These are phyloP conservation scores for Sebastes goodei DNA, from an alignment of 2,797 vertebrate species.

Conservation along the genomic window DNA sequence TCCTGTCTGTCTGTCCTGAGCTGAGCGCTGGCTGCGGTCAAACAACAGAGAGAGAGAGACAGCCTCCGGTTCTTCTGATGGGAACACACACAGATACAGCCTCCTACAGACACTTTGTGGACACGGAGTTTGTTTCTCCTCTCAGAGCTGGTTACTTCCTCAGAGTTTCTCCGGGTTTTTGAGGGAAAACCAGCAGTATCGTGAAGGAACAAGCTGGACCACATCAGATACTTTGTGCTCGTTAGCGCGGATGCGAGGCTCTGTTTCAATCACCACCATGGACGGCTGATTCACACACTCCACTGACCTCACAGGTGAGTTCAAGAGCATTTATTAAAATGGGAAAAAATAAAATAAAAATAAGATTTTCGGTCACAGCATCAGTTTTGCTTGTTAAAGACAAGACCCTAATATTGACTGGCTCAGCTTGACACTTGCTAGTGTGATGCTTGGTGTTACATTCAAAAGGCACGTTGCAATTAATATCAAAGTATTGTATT, in stretches of 20 bases:
- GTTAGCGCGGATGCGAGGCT: constrained; percentile 43
- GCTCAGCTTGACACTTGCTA: background rate
- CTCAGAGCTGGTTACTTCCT: background rate
- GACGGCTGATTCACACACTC: constrained; percentile 27
- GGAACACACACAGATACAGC: background rate
- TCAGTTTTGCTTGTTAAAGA: background rate
- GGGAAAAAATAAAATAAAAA: background rate
- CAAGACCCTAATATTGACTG: background rate
- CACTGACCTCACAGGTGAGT: constrained; percentile 48
- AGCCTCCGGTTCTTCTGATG: background rate
- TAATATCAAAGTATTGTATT: background rate
- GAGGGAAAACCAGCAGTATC: background rate
- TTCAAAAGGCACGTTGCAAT: no score
- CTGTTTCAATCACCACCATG: constrained; percentile 15
- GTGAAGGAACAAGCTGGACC: constrained; percentile 13
- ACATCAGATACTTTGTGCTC: constrained; percentile 4
- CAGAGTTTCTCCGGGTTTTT: background rate
- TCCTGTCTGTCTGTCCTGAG: constrained; percentile 1
- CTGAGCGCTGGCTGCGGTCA: background rate
- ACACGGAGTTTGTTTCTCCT: background rate
- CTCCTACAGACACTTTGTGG: background rate
- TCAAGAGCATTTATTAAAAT: background rate
- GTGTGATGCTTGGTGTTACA: no score
- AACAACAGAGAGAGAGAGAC: background rate
- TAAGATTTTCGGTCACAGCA: no score